These are phyloP conservation scores for Ceraclea dissimilis DNA, from an alignment of 2,888 invertebrate genomes.

Conservation along the genomic window DNA sequence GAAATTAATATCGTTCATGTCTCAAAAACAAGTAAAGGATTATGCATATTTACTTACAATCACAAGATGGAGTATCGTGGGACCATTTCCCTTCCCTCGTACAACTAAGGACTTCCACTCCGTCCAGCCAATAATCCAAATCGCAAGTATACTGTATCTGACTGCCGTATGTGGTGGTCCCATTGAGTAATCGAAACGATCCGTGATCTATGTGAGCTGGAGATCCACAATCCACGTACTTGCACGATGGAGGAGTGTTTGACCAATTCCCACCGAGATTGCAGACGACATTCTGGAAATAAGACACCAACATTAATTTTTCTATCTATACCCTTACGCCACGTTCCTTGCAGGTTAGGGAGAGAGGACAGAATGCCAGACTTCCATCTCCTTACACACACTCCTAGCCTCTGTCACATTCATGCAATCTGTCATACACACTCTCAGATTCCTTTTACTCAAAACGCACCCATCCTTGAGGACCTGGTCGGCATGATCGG, in stretches of 20 bases:
- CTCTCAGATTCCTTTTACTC: too few relatives aligned
- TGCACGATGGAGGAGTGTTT: constrained; percentile 69
- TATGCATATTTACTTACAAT: constrained; percentile 49
- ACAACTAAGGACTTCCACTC: constrained; percentile 63
- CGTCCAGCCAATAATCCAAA: constrained; percentile 76
- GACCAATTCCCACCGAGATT: constrained; percentile 83
- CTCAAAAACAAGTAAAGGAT: too few relatives aligned
- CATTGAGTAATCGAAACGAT: constrained; percentile 61
- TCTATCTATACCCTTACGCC: too few relatives aligned
- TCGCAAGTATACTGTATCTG: constrained; percentile 73
- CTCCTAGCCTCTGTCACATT: too few relatives aligned
- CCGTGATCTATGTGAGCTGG: constrained; percentile 75
- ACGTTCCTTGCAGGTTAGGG: too few relatives aligned
- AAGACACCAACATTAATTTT: constrained; percentile 6
- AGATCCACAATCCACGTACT: constrained; percentile 80
- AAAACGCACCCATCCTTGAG: too few relatives aligned
- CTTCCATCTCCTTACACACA: too few relatives aligned
- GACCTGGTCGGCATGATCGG: too few relatives aligned
- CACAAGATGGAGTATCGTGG: constrained; percentile 76
- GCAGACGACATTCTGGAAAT: constrained; percentile 65
- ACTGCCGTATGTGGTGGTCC: constrained; percentile 75
- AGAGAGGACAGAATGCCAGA: neutral
- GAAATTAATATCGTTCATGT: too few relatives aligned
- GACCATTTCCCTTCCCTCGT: constrained; percentile 84
- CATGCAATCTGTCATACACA: too few relatives aligned